Base-by-base conservation (phyloP, 1,140 invertebrate genomes). In the Neelides sp. region DNA sequence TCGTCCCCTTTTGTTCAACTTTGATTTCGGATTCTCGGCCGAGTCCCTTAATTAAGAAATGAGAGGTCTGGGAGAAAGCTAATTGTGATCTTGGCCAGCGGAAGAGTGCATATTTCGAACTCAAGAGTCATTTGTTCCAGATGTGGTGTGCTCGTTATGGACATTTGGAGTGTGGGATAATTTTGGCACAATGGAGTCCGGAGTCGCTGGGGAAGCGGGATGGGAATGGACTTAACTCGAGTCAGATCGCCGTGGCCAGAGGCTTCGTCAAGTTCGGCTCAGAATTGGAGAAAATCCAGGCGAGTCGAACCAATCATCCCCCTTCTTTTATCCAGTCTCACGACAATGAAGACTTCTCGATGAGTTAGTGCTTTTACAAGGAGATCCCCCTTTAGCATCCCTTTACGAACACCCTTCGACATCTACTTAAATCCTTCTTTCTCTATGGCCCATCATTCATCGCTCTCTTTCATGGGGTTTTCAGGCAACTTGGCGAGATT, bases 121-220 rank as follows among this genome's bases (percentile, higher is more conserved):
- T n/a, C n/a, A n/a, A n/a, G n/a, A n/a, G n/a, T n/a, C n/a, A n/a
- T n/a, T n/a, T n/a, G n/a, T 46, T 19, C 17, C 52, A 60, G 58
- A 57, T 57, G 54, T 57, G 55, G 54, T 48, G 39, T 49, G 58
- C 58, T 49, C 54, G 55, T 45, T 54, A 60, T 50, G 58, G 58
- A 39, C 55, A 57, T 52, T 57, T 57, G 44, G 58, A 60, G 48
- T 60, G 58, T 57, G 54, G 54, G 10, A 54, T 60, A 39, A 60
- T 60, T 37, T 32, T 60, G 48, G 54, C 58, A 26, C 58, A 60
- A 40, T 60, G 58, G 58, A 57, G 48, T 45, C 58, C 58, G 22
- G 51, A 57, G 37, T 54, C 54, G 8, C 27, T 57, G 23, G 36
- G 49, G 45, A 57, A 55, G 39, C 48, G 52, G 34, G 54, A 57